phyloP scores from a whole-genome alignment of 2,888 invertebrate species.

The Ceramica pisi region DNA sequence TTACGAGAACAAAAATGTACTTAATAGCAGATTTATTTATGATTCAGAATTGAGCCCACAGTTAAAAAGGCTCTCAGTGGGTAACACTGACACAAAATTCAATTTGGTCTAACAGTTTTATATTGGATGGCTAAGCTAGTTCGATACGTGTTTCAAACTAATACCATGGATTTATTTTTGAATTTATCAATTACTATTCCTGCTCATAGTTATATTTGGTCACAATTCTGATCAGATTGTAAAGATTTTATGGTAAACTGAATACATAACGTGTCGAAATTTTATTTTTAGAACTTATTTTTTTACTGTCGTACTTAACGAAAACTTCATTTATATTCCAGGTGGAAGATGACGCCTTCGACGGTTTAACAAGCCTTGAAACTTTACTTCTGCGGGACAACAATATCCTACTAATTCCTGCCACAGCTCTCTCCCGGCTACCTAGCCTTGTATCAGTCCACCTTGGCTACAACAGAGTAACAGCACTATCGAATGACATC shows the following conservation, averaged over 20 bases:
- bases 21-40: background rate
- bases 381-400: slow-evolving; percentile 96
- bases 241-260: background rate
- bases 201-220: background rate
- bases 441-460: slow-evolving; percentile 94
- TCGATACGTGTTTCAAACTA: background rate
- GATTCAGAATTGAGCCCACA: background rate
- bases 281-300: background rate
- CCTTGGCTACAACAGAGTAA: slow-evolving; percentile 96
- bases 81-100: background rate
- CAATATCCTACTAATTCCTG: slow-evolving; percentile 96
- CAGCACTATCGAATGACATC: slow-evolving; percentile 95
- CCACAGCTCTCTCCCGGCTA: slow-evolving; percentile 95
- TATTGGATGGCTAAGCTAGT: background rate
- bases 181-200: background rate
- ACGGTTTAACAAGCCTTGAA: slow-evolving; percentile 94
- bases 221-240: slow-evolving; percentile 5
- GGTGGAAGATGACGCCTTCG: slow-evolving; percentile 97
- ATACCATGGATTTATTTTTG: background rate
- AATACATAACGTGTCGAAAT: background rate
- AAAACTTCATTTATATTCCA: slow-evolving; percentile 75
- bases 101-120: background rate
- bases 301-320: background rate
- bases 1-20: too few species aligned
- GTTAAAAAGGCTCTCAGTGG: background rate